Conservation (phyloP, 2,888 invertebrate genomes). For the Yponomeuta sedellus region DNA sequence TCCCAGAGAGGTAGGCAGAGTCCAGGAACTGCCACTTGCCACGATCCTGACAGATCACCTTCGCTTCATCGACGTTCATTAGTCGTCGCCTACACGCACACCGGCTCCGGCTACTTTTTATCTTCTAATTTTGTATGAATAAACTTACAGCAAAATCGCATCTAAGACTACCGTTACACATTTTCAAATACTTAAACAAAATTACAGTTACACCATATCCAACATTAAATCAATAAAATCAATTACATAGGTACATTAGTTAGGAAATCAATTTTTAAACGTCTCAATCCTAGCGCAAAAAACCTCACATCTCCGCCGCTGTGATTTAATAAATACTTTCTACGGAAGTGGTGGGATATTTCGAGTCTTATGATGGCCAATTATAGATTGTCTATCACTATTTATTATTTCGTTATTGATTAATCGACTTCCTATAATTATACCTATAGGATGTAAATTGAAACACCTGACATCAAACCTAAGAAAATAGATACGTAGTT, state of each 20-base stretch:
- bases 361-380: background rate
- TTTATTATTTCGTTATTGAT: background rate
- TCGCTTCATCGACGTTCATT: too few species aligned
- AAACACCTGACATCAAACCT: too few species aligned
- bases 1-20: too few species aligned
- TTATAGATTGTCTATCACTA: background rate
- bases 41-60: too few species aligned
- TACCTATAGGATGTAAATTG: background rate
- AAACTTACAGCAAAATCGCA: too few species aligned
- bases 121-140: too few species aligned
- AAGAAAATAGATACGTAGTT: too few species aligned
- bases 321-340: background rate
- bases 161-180: too few species aligned
- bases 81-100: too few species aligned
- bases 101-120: too few species aligned
- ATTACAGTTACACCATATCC: background rate
- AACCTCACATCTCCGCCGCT: background rate
- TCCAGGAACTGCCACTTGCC: too few species aligned
- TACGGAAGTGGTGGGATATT: background rate
- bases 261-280: constrained; percentile 2
- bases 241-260: background rate
- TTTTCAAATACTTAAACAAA: background rate
- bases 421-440: background rate
- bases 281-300: background rate
- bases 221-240: background rate